Evolutionary conservation across 2,797 vertebrate genomes (phyloP).

Genomic region (Phoebastria nigripes): DNA sequence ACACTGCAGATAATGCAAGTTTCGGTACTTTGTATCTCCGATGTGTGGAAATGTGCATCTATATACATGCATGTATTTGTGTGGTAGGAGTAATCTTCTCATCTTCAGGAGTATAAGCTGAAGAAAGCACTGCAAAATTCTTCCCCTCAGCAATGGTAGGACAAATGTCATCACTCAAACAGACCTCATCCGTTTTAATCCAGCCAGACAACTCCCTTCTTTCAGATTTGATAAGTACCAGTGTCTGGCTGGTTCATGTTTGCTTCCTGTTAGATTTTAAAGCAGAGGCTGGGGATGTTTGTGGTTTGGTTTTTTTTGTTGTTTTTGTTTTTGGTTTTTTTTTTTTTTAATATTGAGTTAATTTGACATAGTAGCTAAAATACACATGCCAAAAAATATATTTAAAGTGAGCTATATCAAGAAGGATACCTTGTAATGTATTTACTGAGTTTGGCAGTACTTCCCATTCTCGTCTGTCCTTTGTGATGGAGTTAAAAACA

Average conservation of each 20-base stretch:
- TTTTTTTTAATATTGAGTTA: neutral
- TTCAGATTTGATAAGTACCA: conserved; percentile 56
- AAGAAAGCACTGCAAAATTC: conserved; percentile 3
- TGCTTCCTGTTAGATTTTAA: conserved; percentile 27
- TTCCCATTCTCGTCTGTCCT: neutral
- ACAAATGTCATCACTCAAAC: conserved; percentile 27
- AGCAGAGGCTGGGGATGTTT: neutral
- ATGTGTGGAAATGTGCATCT: neutral
- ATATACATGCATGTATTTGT: neutral
- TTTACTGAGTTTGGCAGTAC: neutral
- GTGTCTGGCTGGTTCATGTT: conserved; percentile 24
- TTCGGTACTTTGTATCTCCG: neutral
- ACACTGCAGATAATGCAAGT: conserved; percentile 42
- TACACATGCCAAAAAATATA: neutral
- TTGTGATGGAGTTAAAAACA: neutral
- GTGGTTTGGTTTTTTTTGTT: neutral
- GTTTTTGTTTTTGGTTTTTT: neutral
- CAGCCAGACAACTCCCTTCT: conserved; percentile 28
- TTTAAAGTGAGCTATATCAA: neutral
- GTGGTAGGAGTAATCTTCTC: neutral
- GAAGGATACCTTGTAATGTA: neutral
- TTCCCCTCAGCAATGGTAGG: neutral
- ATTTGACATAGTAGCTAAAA: neutral
- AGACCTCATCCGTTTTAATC: conserved; percentile 35
- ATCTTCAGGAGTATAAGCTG: neutral